These are phyloP conservation scores for Zeuzera pyrina DNA, from an alignment of 2,888 invertebrate genomes.

Conservation along the genomic window DNA sequence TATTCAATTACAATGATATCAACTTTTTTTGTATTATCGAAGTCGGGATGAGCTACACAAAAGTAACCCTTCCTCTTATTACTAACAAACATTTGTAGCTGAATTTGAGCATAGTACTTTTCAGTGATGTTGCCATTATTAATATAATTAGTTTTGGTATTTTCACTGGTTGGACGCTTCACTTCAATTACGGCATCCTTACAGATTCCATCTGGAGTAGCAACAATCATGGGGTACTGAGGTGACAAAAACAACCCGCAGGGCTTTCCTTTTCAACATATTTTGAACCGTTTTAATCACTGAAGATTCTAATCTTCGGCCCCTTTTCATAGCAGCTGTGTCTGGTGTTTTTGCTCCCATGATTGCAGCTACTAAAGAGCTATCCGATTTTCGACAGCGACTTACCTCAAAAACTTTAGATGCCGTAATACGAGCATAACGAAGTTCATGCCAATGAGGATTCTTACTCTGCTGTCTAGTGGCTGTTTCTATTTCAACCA, in stretches of 20 bases:
- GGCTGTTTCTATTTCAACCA: background rate
- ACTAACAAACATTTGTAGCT: constrained; percentile 9
- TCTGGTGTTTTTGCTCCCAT: constrained; percentile 12
- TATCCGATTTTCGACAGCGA: constrained; percentile 11
- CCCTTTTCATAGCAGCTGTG: constrained; percentile 12
- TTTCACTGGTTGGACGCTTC: constrained; percentile 9
- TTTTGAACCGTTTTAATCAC: background rate
- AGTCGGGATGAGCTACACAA: constrained; percentile 4
- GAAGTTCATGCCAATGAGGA: constrained; percentile 5
- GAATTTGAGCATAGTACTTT: constrained; percentile 2
- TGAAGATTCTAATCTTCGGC: constrained; percentile 6
- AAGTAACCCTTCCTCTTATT: constrained; percentile 4
- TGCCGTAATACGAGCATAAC: constrained; percentile 11
- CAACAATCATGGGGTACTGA: constrained; percentile 10
- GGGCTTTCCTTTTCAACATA: background rate
- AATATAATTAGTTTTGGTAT: constrained; percentile 4
- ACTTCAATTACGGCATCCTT: constrained; percentile 10
- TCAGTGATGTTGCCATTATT: background rate
- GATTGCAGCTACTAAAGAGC: constrained; percentile 10
- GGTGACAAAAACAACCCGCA: background rate
- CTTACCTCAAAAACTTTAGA: constrained; percentile 11
- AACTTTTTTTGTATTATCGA: constrained; percentile 1
- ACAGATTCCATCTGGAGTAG: constrained; percentile 10
- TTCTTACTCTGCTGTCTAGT: background rate
- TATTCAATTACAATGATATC: constrained; percentile 2